Conservation (phyloP, 1,140 invertebrate genomes). For the Pinna nobilis region DNA sequence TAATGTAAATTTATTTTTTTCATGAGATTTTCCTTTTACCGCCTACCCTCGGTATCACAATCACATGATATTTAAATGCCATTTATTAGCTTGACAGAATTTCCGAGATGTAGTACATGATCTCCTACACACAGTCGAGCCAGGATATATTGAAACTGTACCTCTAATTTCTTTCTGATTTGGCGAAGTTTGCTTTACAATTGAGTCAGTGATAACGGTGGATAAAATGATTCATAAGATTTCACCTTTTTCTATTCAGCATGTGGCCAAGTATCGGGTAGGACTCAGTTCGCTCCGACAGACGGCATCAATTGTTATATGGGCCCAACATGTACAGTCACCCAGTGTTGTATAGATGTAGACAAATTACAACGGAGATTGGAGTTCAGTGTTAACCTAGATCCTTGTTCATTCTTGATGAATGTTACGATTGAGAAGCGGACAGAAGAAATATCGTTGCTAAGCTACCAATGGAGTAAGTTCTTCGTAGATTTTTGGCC, state of each 20-base stretch:
- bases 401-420: constrained; percentile 37
- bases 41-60: too few species aligned
- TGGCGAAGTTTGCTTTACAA: too few species aligned
- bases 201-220: too few species aligned
- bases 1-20: too few species aligned
- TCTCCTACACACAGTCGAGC: too few species aligned
- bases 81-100: too few species aligned
- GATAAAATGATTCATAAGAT: too few species aligned
- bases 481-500: neutral
- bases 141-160: too few species aligned
- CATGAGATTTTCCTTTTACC: too few species aligned
- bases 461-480: constrained; percentile 38
- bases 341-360: constrained; percentile 34
- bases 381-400: constrained; percentile 13
- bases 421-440: constrained; percentile 33
- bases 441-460: constrained; percentile 12
- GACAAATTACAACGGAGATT: constrained; percentile 16
- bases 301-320: constrained; percentile 33
- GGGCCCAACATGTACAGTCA: constrained; percentile 14
- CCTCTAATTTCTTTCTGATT: too few species aligned
- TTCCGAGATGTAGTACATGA: too few species aligned
- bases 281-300: constrained; percentile 6
- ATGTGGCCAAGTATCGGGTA: constrained; percentile 11
- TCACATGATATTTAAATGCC: too few species aligned
- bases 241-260: neutral